phyloP scores from a whole-genome alignment of 2,888 invertebrate genomes.

The Cryptocephalus primarius region DNA sequence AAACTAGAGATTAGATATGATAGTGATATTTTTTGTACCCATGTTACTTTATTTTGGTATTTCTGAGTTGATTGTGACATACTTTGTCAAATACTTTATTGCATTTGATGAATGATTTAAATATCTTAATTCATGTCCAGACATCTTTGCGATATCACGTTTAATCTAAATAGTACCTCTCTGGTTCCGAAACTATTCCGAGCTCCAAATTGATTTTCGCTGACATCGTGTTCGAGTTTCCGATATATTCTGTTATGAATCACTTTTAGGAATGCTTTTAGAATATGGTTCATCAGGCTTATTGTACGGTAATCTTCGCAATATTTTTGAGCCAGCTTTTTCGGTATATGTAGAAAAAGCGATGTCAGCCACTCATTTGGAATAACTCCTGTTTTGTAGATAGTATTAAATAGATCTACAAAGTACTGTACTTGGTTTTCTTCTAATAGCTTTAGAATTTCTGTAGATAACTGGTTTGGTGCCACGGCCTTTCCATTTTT shows the following conservation, averaged over 20 bases:
- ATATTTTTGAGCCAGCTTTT: neutral
- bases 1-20: neutral
- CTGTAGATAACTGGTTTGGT: neutral
- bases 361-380: neutral
- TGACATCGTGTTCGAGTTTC: neutral
- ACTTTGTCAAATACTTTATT: neutral
- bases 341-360: neutral
- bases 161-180: neutral
- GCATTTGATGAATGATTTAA: neutral
- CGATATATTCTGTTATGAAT: constrained; percentile 1
- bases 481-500: neutral
- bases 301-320: constrained; percentile 1
- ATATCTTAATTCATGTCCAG: neutral
- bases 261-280: neutral
- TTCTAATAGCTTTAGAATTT: neutral
- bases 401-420: neutral
- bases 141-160: neutral
- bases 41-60: neutral
- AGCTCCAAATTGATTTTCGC: neutral
- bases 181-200: neutral
- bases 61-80: neutral
- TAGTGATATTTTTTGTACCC: neutral
- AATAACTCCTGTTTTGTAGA: neutral
- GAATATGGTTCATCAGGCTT: neutral
- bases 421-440: neutral